Base-by-base conservation (phyloP, 2,888 invertebrate genomes). In the Thyatira batis region DNA sequence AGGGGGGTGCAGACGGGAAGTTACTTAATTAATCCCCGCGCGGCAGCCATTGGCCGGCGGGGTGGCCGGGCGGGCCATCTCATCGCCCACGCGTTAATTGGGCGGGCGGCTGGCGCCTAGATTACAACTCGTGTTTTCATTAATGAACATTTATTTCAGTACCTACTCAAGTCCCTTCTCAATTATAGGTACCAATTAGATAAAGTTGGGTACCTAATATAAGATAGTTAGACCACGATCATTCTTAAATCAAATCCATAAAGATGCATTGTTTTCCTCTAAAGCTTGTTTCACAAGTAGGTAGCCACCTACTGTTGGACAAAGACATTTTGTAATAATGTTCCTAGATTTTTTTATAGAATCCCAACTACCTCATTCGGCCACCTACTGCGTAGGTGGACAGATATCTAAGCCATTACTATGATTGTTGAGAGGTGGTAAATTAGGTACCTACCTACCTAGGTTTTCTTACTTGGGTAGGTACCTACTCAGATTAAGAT, bases 21-120 rank as follows among this genome's bases (percentile, higher is more conserved):
- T 89, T 90, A 88, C 88, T 91, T 92, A 92, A 92, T 92, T 91
- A 92, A 92, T 91, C 91, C 91, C 87, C 78, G 83, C 85, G 87
- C 83, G 87, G 84, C 85, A 85, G 88, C 90, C 84, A 92, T 92
- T 92, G 92, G 92, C 89, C 89, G 82, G 84, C 78, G 69, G 69
- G 80, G 71, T 71, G 74, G 71, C 68, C 81, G 82, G 85, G 81
- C 84, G 84, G 85, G 86, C 76, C 76, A 77, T 81, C 87, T 82
- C 79, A 85, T 87, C 88, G 89, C 89, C 89, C 80, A 86, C 87
- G 91, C 90, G 91, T 90, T 92, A 92, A 92, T 92, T 92, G 92
- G 91, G 87, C 88, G 90, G 84, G 80, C 84, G 81, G 80, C 74
- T 66, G 76, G 74, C 78, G 71, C 70, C 69, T 72, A 84, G 85